Percentiles rank a stretch among this genome's conserved stretches.
These are phyloP conservation scores for Fistularia commersonii DNA, from an alignment of 2,797 vertebrate species.

Conservation along the genomic window DNA sequence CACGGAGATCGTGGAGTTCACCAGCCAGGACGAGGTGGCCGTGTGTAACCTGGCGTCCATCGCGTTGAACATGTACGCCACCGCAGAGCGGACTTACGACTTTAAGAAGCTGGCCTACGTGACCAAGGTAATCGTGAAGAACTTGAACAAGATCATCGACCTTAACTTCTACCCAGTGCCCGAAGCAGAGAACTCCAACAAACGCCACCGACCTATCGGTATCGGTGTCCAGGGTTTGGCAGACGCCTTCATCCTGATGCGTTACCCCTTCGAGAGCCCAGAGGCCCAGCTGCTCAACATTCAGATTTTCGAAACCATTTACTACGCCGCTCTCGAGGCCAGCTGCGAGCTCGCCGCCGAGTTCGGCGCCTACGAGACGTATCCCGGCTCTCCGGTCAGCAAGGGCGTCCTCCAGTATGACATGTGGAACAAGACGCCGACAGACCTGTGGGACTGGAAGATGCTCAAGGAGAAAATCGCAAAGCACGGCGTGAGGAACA, in stretches of 20 bases:
- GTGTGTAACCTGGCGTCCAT: constrained; percentile 97
- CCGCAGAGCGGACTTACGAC: constrained; percentile 84
- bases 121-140: constrained; percentile 89
- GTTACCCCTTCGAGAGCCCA: constrained; percentile 88
- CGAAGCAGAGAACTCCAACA: constrained; percentile 89
- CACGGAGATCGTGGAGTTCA: constrained; percentile 94
- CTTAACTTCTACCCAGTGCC: constrained; percentile 92
- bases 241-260: constrained; percentile 94
- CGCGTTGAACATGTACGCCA: constrained; percentile 96
- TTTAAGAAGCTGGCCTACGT: constrained; percentile 87
- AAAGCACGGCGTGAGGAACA: constrained; percentile 90
- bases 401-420: constrained; percentile 93
- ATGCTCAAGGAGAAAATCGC: constrained; percentile 90
- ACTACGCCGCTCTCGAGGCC: constrained; percentile 89
- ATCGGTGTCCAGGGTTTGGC: constrained; percentile 96
- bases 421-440: constrained; percentile 92
- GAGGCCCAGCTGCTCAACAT: constrained; percentile 90
- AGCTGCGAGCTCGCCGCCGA: constrained; percentile 88
- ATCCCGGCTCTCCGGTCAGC: constrained; percentile 89
- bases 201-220: constrained; percentile 89
- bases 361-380: constrained; percentile 85
- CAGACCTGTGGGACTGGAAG: constrained; percentile 89
- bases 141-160: constrained; percentile 96
- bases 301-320: constrained; percentile 97
- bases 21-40: constrained; percentile 90